Percentiles rank a stretch among this genome's conserved stretches.
These are phyloP conservation scores for honey bee (Apis mellifera) DNA, from an alignment of 1,140 invertebrate genomes.

Conservation along the genomic window DNA sequence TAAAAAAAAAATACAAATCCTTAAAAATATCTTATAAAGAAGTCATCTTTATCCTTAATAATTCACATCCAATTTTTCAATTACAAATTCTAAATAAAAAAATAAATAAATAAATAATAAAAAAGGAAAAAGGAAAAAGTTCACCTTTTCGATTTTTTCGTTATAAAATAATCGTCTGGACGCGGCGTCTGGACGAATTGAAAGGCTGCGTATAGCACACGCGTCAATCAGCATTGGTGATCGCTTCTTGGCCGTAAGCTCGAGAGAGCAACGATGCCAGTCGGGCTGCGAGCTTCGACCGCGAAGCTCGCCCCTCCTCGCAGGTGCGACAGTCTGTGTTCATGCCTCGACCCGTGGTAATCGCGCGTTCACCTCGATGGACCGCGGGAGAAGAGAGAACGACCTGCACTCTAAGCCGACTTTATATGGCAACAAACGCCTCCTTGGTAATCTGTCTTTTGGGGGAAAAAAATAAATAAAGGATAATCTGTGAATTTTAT, in stretches of 20 bases:
- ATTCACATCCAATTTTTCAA: no score
- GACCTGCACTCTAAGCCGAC: conserved; percentile 34
- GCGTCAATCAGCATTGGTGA: conserved; percentile 51
- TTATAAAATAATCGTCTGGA: not conserved
- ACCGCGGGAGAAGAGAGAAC: conserved; percentile 49
- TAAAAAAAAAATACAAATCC: no score
- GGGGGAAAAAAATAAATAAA: not conserved
- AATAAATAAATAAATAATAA: no score
- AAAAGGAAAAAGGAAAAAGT: not conserved
- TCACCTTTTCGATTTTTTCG: not conserved
- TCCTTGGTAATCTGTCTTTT: conserved; percentile 55
- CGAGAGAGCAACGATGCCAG: conserved; percentile 60
- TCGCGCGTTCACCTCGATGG: conserved; percentile 36
- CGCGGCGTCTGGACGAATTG: not conserved
- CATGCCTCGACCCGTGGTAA: conserved; percentile 1
- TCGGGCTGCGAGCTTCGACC: conserved; percentile 68
- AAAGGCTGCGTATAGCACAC: not conserved
- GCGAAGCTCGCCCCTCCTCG: conserved; percentile 56
- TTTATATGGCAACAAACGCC: conserved; percentile 48
- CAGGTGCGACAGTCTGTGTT: conserved; percentile 27
- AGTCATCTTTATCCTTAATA: no score
- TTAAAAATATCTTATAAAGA: no score
- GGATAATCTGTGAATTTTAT: not conserved
- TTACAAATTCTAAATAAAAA: no score
- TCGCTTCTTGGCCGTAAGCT: conserved; percentile 23